Conservation (phyloP, 1,140 invertebrate genomes). For the Drosophila suzukii region DNA sequence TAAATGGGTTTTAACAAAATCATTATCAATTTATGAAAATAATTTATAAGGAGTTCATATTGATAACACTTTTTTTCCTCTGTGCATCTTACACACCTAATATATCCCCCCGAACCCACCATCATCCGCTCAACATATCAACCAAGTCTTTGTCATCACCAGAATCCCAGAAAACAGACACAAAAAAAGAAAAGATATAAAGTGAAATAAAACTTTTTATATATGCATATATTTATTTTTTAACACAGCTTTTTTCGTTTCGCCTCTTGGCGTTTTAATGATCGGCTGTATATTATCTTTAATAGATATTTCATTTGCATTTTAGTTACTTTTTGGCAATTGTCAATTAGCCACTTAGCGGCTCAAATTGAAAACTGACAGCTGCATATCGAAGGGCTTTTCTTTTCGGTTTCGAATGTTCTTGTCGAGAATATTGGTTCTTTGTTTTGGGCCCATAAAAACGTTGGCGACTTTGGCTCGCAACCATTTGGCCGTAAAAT, state of each 20-base stretch:
- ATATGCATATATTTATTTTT: conserved; percentile 43
- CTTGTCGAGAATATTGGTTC: conserved; percentile 18
- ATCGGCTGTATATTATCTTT: conserved; percentile 48
- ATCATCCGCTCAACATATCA: conserved; percentile 10
- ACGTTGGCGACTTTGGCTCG: conserved; percentile 63
- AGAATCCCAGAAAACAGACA: conserved; percentile 4
- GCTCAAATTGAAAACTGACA: conserved; percentile 40
- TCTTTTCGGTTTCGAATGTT: conserved; percentile 1
- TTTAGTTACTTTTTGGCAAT: conserved; percentile 59
- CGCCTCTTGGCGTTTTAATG: conserved; percentile 31
- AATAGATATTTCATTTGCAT: conserved; percentile 50
- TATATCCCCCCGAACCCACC: conserved; percentile 1
- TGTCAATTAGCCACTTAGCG: conserved; percentile 50
- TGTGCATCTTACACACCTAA: conserved; percentile 19
- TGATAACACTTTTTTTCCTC: not conserved
- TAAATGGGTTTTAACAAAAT: no score
- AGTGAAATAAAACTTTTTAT: conserved; percentile 48
- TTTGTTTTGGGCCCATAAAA: conserved; percentile 63
- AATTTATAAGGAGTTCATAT: no score
- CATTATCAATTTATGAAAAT: no score
- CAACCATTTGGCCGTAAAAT: conserved; percentile 75
- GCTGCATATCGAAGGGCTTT: conserved; percentile 39
- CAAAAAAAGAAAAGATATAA: conserved; percentile 26
- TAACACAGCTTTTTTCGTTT: conserved; percentile 6
- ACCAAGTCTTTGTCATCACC: conserved; percentile 40